Conservation (phyloP, 2,888 invertebrate species). For the Amblyteles armatorius region DNA sequence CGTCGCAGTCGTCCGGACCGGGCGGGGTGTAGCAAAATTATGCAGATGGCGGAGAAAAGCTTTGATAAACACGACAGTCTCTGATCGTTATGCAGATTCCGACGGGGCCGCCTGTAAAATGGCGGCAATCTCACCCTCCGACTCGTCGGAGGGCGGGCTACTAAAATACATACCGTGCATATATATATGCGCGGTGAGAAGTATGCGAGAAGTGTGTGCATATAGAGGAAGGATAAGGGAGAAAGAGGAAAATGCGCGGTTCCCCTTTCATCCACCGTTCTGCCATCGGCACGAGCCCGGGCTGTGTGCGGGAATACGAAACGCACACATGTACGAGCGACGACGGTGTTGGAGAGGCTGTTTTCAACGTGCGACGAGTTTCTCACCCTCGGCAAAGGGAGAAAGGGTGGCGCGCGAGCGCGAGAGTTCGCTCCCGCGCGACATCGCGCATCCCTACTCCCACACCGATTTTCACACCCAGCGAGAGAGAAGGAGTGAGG, state of each 20-base stretch:
- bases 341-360: constrained; percentile 46
- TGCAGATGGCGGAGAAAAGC: constrained; percentile 85
- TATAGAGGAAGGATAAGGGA: constrained; percentile 49
- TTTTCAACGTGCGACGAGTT: constrained; percentile 56
- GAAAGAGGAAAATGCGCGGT: constrained; percentile 61
- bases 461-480: constrained; percentile 82
- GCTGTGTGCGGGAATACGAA: constrained; percentile 44
- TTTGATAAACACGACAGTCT: constrained; percentile 85
- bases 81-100: constrained; percentile 85
- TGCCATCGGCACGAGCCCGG: constrained; percentile 44
- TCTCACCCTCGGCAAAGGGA: constrained; percentile 52
- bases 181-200: constrained; percentile 32
- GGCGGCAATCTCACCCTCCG: constrained; percentile 83
- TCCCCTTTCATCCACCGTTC: constrained; percentile 68
- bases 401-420: constrained; percentile 61
- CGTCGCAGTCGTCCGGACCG: constrained; percentile 52
- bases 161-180: constrained; percentile 41
- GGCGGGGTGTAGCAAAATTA: constrained; percentile 82
- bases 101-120: constrained; percentile 81
- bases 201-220: constrained; percentile 36
- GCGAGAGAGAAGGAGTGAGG: constrained; percentile 59
- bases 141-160: constrained; percentile 69
- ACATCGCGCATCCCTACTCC: constrained; percentile 67
- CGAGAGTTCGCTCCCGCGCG: constrained; percentile 70
- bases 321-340: constrained; percentile 31